Evolutionary conservation across 2,888 invertebrate species (phyloP).

Genomic region (Euplagia quadripunctaria): DNA sequence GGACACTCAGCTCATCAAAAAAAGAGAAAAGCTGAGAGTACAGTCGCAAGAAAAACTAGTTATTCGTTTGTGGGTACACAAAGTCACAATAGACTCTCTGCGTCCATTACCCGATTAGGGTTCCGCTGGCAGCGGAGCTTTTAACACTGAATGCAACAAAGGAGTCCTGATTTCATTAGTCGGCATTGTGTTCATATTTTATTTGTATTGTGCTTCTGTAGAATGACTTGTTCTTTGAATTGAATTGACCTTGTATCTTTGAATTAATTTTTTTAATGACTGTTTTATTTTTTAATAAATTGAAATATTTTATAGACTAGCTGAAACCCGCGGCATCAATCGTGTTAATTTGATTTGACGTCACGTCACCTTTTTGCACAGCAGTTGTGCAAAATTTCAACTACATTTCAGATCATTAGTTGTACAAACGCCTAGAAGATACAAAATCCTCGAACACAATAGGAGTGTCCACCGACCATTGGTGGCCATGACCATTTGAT

Average conservation of each 20-base stretch:
- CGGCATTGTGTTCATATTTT: conserved; percentile 37
- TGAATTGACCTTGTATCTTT: conserved; percentile 19
- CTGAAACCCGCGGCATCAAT: no score
- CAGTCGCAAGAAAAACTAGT: conserved; percentile 47
- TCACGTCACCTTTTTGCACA: no score
- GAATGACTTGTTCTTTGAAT: background rate
- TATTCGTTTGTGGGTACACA: conserved; percentile 43
- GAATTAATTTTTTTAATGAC: background rate
- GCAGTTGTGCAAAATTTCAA: no score
- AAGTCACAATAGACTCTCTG: conserved; percentile 38
- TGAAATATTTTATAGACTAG: no score
- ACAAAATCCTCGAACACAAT: no score
- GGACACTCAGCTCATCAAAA: conserved; percentile 22
- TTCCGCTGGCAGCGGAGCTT: conserved; percentile 44
- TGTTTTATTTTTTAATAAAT: no score
- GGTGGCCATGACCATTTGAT: no score
- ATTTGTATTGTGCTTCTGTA: conserved; percentile 27
- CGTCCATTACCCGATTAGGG: conserved; percentile 57
- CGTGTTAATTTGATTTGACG: no score
- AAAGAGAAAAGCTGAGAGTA: conserved; percentile 26
- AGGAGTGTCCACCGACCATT: no score
- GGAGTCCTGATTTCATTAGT: conserved; percentile 55
- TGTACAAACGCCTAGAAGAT: no score
- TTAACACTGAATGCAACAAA: conserved; percentile 55
- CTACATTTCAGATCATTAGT: no score